Conservation (phyloP, 2,888 invertebrate genomes). For the Hetaerina titia region DNA sequence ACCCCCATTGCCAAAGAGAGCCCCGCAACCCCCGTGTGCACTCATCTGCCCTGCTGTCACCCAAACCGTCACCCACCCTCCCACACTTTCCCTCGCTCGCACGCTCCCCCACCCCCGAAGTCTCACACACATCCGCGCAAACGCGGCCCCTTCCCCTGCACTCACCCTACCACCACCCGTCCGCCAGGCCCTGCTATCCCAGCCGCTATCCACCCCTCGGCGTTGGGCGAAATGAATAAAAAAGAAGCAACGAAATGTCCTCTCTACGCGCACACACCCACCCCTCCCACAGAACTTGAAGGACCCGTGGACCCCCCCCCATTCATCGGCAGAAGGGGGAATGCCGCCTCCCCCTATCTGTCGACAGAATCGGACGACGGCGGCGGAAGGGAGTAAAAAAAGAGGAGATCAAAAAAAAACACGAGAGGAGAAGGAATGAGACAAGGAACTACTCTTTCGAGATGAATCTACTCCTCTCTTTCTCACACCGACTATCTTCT, state of each 20-base stretch:
- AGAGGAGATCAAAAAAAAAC: not conserved
- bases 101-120: not conserved
- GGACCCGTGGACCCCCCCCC: not conserved
- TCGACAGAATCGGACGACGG: not conserved
- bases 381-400: not conserved
- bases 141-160: not conserved
- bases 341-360: not conserved
- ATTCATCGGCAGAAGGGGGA: not conserved
- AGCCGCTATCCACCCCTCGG: not conserved
- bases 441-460: not conserved
- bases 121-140: not conserved
- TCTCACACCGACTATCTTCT: not conserved
- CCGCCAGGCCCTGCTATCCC: not conserved
- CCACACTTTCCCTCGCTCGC: not conserved
- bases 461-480: not conserved
- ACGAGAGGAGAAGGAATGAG: not conserved
- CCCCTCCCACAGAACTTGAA: not conserved
- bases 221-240: not conserved
- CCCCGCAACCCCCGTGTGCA: too few relatives aligned
- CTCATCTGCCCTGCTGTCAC: not conserved
- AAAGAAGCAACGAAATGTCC: not conserved
- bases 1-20: too few relatives aligned
- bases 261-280: not conserved
- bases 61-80: not conserved
- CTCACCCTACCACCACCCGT: not conserved